These are phyloP conservation scores for Leuciscus idus DNA, from an alignment of 2,113 vertebrate genomes.

Conservation along the genomic window DNA sequence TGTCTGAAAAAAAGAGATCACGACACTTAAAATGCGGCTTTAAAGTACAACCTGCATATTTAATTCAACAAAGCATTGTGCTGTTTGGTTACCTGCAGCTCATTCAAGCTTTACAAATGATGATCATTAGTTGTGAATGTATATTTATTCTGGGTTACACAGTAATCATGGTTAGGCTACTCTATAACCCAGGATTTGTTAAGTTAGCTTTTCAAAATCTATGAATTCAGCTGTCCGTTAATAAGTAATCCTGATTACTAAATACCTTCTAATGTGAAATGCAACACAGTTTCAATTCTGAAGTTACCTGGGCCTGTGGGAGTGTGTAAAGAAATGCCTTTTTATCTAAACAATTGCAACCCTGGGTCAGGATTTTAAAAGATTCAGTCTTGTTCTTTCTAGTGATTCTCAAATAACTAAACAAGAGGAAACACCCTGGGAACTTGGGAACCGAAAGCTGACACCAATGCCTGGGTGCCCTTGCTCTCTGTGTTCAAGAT, in stretches of 20 bases:
- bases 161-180: slow-evolving; percentile 24
- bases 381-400: neutral
- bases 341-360: slow-evolving; percentile 30
- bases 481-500: neutral
- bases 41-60: neutral
- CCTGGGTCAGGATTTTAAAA: neutral
- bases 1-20: neutral
- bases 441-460: slow-evolving; percentile 10
- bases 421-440: slow-evolving; percentile 2
- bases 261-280: neutral
- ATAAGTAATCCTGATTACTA: neutral
- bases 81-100: neutral
- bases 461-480: slow-evolving; percentile 1
- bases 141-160: slow-evolving; percentile 32
- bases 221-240: slow-evolving; percentile 7
- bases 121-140: slow-evolving; percentile 19
- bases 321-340: neutral
- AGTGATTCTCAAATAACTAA: slow-evolving; percentile 11
- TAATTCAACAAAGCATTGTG: neutral
- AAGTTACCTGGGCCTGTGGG: neutral
- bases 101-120: slow-evolving; percentile 1
- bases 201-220: neutral
- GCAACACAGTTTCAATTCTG: neutral
- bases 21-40: neutral
- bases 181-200: slow-evolving; percentile 12